Base-by-base conservation (phyloP, 2,888 invertebrate genomes). In the Tinea semifulvella region DNA sequence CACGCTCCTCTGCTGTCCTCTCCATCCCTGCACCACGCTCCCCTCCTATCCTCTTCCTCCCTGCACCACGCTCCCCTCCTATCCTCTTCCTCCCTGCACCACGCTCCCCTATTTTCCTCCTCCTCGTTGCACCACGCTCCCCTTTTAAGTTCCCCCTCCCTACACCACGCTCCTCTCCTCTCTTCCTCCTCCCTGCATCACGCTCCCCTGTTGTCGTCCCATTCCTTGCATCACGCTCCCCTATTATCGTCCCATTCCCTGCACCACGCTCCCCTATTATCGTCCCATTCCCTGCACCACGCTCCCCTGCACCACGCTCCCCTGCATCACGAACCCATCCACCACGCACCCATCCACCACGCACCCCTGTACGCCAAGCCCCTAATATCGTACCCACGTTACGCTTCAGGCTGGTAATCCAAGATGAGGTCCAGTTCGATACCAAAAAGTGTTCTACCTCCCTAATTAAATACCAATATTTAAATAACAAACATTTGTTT, bases 201-300 rank as follows among this genome's bases (percentile, higher is more conserved):
- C 13, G 36, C 36, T 11, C 36, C 36, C 3, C 16, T 17, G 3
- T 6, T 36, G 7, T 36, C 36, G 3, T 36, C 36, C 5, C 36
- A 36, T 11, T 36, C 36, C 17, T n/a, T 36, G 3, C 13, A 36
- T 36, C 36, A 36, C 17, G 36, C 36, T 36, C 36, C 36, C 3
- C 36, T 36, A 4, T n/a, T 36, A 6, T 17, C 14, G 16, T 36
- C 36, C 13, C 16, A 14, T 17, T 17, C 36, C 17, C n/a, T 31
- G 11, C 31, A 31, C 13, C 36, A 36, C 17, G 36, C 13, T 6
- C 36, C 36, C 5, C 36, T 36, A 5, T 6, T 36, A 5, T 17
- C 14, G 3, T 36, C 36, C 11, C 16, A 14, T 17, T 17, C 36
- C 17, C 5, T 31, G 31, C 6, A 31, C n/a, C 31, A 31, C 13